phyloP scores from a whole-genome alignment of 2,888 invertebrate species.

The Catocala nupta region DNA sequence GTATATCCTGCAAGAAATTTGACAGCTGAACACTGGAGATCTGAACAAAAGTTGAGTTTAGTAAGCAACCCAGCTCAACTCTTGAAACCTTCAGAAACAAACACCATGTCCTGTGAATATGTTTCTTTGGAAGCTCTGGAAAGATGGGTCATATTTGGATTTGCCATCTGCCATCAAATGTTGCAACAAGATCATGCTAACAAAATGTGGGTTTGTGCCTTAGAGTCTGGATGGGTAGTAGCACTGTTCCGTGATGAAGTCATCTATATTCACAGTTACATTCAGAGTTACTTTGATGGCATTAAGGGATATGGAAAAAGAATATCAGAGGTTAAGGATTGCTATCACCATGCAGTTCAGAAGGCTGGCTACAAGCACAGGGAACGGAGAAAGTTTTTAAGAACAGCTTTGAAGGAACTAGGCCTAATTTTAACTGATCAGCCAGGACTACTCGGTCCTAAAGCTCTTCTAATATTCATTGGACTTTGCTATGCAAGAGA shows the following conservation, averaged over 20 bases:
- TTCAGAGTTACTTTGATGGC: conserved; percentile 97
- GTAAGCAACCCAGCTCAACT: conserved; percentile 98
- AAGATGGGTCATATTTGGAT: conserved; percentile 98
- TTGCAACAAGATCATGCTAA: conserved; percentile 94
- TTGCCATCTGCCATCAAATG: conserved; percentile 96
- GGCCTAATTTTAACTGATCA: conserved; percentile 98
- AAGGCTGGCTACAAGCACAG: conserved; percentile 97
- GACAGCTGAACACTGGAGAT: conserved; percentile 97
- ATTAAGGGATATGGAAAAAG: conserved; percentile 98
- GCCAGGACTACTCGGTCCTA: conserved; percentile 98
- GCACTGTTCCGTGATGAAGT: conserved; percentile 99
- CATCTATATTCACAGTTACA: conserved; percentile 97
- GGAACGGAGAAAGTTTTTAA: conserved; percentile 97
- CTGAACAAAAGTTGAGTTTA: conserved; percentile 96
- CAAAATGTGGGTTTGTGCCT: conserved; percentile 96
- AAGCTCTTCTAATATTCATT: conserved; percentile 98
- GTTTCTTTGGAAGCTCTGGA: conserved; percentile 98
- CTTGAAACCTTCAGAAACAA: conserved; percentile 97
- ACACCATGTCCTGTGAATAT: conserved; percentile 99
- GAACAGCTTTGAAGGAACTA: conserved; percentile 97
- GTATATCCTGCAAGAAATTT: conserved; percentile 96
- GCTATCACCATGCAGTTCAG: conserved; percentile 95
- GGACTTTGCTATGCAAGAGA: conserved; percentile 98
- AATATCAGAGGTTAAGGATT: conserved; percentile 98
- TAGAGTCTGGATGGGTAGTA: conserved; percentile 97